Conservation (phyloP, 2,888 invertebrate species). For the Hirtodrosophila trivittata region DNA sequence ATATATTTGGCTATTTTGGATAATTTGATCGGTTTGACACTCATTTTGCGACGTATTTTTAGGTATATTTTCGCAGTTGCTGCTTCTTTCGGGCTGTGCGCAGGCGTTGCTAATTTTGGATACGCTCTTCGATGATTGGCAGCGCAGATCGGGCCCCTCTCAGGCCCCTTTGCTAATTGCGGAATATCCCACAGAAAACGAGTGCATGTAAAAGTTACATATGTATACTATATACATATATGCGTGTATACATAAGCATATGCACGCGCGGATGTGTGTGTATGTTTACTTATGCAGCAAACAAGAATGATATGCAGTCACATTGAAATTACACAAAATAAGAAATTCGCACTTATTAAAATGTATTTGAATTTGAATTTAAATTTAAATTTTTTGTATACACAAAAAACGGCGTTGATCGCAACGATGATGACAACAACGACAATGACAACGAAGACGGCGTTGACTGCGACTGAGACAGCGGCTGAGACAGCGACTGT, state of each 20-base stretch:
- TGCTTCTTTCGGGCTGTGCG: constrained; percentile 16
- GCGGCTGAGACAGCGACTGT: constrained; percentile 54
- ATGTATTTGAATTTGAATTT: constrained; percentile 31
- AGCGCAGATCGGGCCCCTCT: constrained; percentile 6
- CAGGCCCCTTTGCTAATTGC: constrained; percentile 17
- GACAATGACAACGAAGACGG: constrained; percentile 11
- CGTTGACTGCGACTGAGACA: constrained; percentile 1
- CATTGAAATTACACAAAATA: constrained; percentile 14
- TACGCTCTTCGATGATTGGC: constrained; percentile 43
- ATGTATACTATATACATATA: constrained; percentile 1
- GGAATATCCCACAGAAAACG: constrained; percentile 19
- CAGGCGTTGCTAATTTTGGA: constrained; percentile 65
- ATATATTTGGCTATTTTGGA: constrained; percentile 83
- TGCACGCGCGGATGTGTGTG: background rate
- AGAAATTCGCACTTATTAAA: constrained; percentile 27
- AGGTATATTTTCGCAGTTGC: constrained; percentile 10
- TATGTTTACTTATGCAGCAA: constrained; percentile 1
- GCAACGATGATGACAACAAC: constrained; percentile 5
- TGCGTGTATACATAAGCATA: background rate
- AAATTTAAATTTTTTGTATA: constrained; percentile 23
- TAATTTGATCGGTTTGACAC: constrained; percentile 81
- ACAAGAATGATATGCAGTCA: constrained; percentile 22
- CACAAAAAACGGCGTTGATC: constrained; percentile 34
- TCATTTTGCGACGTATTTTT: constrained; percentile 71
- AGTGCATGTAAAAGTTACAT: too few species aligned